Evolutionary conservation across 2,797 vertebrate species (phyloP).

Genomic region (Dendrocincla fuliginosa): DNA sequence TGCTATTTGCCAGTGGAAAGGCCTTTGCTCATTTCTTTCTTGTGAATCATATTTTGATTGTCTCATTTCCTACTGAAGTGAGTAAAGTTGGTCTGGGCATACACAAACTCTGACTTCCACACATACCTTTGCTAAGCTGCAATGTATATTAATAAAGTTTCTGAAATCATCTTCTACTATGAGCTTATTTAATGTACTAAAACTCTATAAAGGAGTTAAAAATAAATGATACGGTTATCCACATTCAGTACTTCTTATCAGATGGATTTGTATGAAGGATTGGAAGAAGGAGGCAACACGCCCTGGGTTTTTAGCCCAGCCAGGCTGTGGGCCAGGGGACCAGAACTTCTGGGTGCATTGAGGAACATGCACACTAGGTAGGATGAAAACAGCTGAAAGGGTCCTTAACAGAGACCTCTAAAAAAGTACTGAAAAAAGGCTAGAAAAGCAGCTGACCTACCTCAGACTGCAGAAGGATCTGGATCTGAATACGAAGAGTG

Average conservation of each 20-base stretch:
- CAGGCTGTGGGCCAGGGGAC: not conserved
- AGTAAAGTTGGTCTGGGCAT: slow-evolving; percentile 4
- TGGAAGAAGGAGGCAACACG: not conserved
- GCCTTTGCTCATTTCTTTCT: slow-evolving; percentile 15
- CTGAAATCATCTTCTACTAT: not conserved
- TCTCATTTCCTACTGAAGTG: slow-evolving; percentile 5
- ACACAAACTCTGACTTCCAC: not conserved
- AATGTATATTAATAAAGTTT: not conserved
- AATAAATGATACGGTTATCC: not conserved
- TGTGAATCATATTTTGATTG: slow-evolving; percentile 28
- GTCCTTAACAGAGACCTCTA: not conserved
- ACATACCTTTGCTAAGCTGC: not conserved
- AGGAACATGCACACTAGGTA: not conserved
- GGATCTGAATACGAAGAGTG: not conserved
- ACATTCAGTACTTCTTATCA: not conserved
- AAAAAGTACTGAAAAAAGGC: not conserved
- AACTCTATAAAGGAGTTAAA: not conserved
- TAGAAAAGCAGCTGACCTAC: not conserved
- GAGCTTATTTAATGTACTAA: not conserved
- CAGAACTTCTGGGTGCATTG: not conserved
- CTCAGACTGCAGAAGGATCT: not conserved
- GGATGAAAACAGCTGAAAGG: not conserved
- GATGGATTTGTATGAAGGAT: not conserved
- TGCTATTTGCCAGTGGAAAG: slow-evolving; percentile 6
- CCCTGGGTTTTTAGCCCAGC: not conserved